A percentile compares a stretch with the other conserved stretches of the same genome.
phyloP scores from a whole-genome alignment of 2,888 invertebrate species.

The Fissipunctia ypsillon region DNA sequence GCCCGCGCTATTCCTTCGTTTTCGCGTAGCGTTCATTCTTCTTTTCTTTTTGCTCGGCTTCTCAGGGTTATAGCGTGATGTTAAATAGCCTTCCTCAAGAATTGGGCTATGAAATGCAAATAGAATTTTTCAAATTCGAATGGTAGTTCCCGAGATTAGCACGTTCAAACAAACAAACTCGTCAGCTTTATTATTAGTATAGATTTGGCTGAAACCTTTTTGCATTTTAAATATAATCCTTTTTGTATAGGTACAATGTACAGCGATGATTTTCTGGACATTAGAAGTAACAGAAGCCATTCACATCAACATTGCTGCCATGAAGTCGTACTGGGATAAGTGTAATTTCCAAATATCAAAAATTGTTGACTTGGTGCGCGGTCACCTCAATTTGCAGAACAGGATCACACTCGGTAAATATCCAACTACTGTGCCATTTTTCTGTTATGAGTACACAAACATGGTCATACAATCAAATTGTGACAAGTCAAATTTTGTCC shows the following conservation, averaged over 20 bases:
- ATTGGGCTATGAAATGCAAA: no score
- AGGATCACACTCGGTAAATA: conserved; percentile 95
- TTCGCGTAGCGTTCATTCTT: no score
- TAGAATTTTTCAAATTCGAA: no score
- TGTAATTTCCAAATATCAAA: conserved; percentile 95
- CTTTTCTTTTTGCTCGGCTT: no score
- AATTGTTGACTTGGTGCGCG: conserved; percentile 96
- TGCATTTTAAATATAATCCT: not conserved
- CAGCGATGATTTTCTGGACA: conserved; percentile 97
- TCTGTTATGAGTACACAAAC: not conserved
- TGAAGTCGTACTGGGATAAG: conserved; percentile 92
- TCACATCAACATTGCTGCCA: conserved; percentile 87
- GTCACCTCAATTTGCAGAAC: conserved; percentile 96
- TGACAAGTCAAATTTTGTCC: not conserved
- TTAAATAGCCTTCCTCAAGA: no score
- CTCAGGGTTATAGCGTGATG: no score
- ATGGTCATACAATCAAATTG: not conserved
- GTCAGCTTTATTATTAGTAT: no score
- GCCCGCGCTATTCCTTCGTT: no score
- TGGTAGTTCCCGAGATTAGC: no score
- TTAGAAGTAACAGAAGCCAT: conserved; percentile 96
- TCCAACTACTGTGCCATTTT: not conserved
- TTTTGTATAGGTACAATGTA: conserved; percentile 92
- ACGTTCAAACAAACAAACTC: no score
- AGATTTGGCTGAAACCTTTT: not conserved